Percentiles rank a stretch among this genome's conserved stretches.
phyloP scores from a whole-genome alignment of 1,140 invertebrate genomes.

The Heliothis subflexa region DNA sequence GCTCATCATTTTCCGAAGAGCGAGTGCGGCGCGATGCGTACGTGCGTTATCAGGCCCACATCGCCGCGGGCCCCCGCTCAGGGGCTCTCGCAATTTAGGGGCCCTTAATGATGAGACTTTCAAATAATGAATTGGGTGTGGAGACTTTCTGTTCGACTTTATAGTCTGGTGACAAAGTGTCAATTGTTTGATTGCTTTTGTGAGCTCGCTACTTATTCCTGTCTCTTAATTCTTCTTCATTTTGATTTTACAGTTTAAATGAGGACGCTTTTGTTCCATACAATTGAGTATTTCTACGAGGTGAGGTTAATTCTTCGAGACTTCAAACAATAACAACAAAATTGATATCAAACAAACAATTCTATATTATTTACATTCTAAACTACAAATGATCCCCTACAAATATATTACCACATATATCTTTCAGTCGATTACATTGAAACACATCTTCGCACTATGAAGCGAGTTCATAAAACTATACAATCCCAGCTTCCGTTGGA shows the following conservation, averaged over 20 bases:
- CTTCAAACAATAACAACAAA: too few species aligned
- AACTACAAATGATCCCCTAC: too few species aligned
- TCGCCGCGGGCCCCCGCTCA: background rate
- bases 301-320: too few species aligned
- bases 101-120: constrained; percentile 34
- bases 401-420: too few species aligned
- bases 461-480: constrained; percentile 8
- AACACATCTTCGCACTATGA: background rate
- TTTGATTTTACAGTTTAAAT: background rate
- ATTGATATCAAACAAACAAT: too few species aligned
- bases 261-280: too few species aligned
- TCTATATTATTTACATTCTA: too few species aligned
- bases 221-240: background rate
- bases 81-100: constrained; percentile 27
- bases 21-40: constrained; percentile 13
- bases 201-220: background rate
- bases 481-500: constrained; percentile 14
- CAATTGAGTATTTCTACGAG: too few species aligned
- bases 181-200: constrained; percentile 26
- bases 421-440: background rate
- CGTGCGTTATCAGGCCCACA: constrained; percentile 29
- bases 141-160: constrained; percentile 13
- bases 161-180: background rate
- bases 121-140: constrained; percentile 42
- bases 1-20: constrained; percentile 26